Conservation (phyloP, 92 coral and sea anemone genomes). For the Epizoanthus illoricatus region DNA sequence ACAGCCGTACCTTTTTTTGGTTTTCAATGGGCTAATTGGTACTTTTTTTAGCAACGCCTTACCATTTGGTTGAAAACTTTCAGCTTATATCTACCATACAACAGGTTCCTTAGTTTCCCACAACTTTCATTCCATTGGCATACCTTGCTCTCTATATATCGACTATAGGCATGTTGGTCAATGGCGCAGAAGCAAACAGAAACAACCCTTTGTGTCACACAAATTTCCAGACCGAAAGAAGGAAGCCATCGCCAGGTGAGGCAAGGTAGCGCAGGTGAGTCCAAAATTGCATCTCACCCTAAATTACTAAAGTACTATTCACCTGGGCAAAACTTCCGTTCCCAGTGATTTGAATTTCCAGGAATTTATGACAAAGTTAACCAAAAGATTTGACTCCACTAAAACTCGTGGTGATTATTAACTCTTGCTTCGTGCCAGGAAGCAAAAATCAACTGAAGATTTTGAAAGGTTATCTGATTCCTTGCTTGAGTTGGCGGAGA, state of each 20-base stretch:
- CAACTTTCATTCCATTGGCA: conserved; percentile 33
- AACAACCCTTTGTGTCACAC: no score
- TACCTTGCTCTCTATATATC: conserved; percentile 52
- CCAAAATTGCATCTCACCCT: conserved; percentile 23
- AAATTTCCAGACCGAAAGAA: no score
- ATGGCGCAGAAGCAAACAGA: no score
- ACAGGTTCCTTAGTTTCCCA: conserved; percentile 44
- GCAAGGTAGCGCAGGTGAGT: conserved; percentile 31
- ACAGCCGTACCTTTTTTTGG: conserved; percentile 58
- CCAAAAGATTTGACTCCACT: conserved; percentile 35
- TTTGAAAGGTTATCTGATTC: conserved; percentile 26
- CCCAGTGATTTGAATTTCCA: conserved; percentile 39
- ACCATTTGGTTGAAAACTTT: conserved; percentile 55
- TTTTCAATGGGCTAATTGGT: conserved; percentile 47
- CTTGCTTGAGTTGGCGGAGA: conserved; percentile 23
- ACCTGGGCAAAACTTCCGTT: conserved; percentile 43
- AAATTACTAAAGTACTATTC: conserved; percentile 31
- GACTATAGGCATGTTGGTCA: conserved; percentile 50
- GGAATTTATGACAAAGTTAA: conserved; percentile 32
- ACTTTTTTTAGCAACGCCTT: conserved; percentile 53
- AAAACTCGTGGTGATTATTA: conserved; percentile 34
- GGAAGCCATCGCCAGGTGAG: no score
- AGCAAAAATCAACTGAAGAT: conserved; percentile 20
- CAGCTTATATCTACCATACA: conserved; percentile 55
- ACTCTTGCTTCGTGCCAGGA: conserved; percentile 15